phyloP scores from a whole-genome alignment of 2,113 vertebrate species.

The Nerophis lumbriciformis region DNA sequence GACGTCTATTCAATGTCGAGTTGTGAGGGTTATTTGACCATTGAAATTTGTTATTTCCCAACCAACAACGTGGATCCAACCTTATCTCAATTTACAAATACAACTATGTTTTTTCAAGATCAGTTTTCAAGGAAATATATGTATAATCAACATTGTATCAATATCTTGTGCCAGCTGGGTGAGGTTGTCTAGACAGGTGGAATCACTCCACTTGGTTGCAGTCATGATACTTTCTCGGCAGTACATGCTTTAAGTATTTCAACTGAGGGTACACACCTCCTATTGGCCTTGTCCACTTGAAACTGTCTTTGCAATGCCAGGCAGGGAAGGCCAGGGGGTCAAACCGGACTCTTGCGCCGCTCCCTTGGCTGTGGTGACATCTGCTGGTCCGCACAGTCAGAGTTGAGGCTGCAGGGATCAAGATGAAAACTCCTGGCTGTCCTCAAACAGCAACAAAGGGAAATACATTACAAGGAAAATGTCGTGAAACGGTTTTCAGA shows the following conservation, averaged over 20 bases:
- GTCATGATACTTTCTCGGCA: conserved; percentile 31
- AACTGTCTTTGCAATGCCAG: conserved; percentile 19
- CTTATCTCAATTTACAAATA: too few species aligned
- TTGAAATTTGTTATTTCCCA: too few species aligned
- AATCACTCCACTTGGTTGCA: conserved; percentile 27
- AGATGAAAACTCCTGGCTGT: neutral
- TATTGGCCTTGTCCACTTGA: conserved; percentile 27
- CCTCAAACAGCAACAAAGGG: conserved; percentile 20
- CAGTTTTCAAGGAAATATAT: too few species aligned
- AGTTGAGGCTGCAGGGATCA: conserved; percentile 3
- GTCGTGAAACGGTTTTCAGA: conserved; percentile 5
- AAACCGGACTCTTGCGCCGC: conserved; percentile 33
- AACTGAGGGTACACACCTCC: conserved; percentile 33
- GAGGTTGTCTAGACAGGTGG: neutral
- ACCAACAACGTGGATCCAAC: too few species aligned
- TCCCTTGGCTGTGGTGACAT: conserved; percentile 71
- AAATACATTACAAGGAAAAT: conserved; percentile 41
- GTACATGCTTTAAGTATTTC: conserved; percentile 41
- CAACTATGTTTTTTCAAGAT: too few species aligned
- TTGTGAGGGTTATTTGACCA: too few species aligned
- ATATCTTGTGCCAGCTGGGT: too few species aligned
- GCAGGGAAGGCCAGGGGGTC: conserved; percentile 51
- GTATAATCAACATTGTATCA: too few species aligned
- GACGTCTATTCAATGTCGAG: too few species aligned
- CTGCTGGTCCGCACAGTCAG: conserved; percentile 64